Percentiles rank a stretch among this genome's conserved stretches.
phyloP scores from a whole-genome alignment of 2,113 vertebrate genomes.

The Corapipo altera region DNA sequence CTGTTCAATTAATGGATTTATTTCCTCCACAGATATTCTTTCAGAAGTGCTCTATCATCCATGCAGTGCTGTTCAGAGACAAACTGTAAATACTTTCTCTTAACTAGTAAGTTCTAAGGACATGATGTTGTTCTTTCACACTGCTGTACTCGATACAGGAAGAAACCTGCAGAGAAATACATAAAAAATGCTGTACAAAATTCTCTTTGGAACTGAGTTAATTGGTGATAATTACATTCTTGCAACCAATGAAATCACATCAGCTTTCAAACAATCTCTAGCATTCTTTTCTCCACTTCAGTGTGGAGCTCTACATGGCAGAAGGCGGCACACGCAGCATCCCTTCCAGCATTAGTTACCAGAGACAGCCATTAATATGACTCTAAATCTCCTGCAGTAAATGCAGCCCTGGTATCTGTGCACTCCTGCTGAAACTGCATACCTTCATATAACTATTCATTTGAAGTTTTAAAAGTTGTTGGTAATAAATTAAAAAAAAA shows the following conservation, averaged over 20 bases:
- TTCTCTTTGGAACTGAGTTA: background rate
- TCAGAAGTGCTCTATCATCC: slow-evolving; percentile 50
- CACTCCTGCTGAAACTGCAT: background rate
- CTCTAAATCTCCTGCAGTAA: background rate
- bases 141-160: background rate
- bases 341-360: background rate
- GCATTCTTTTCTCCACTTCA: background rate
- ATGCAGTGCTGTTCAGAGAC: slow-evolving; percentile 27
- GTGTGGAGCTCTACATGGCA: background rate
- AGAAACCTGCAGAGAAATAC: background rate
- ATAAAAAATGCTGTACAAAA: background rate
- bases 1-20: slow-evolving; percentile 65
- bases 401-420: background rate
- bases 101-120: slow-evolving; percentile 2
- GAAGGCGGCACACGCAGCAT: background rate
- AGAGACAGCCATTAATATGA: background rate
- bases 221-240: background rate
- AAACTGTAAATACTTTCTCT: slow-evolving; percentile 9
- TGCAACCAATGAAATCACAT: background rate
- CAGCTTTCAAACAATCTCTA: background rate
- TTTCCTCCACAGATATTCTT: slow-evolving; percentile 54
- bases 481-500: background rate
- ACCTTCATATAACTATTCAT: background rate
- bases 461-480: background rate
- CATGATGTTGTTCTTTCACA: background rate